Conservation (phyloP, 2,113 vertebrate species). For the Trematocara unimaculatum region DNA sequence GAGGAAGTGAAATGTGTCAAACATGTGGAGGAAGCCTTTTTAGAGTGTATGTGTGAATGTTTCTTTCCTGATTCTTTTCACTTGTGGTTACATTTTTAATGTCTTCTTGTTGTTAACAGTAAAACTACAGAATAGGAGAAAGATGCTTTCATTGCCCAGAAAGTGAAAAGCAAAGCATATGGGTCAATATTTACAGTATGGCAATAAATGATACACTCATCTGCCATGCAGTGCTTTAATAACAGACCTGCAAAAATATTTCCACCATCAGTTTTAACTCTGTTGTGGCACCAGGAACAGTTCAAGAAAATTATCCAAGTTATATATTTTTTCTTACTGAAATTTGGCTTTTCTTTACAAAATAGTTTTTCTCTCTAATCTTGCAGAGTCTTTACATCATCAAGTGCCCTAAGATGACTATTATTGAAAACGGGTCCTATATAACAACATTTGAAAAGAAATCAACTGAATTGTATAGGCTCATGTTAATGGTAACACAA, state of each 20-base stretch:
- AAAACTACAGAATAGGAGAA: background rate
- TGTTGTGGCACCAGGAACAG: background rate
- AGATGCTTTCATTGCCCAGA: background rate
- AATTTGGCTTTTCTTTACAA: background rate
- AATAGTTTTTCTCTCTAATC: background rate
- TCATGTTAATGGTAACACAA: background rate
- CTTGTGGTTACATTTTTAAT: background rate
- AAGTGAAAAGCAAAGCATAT: background rate
- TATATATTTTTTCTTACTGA: background rate
- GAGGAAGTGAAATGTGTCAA: constrained; percentile 20
- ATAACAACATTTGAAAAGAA: background rate
- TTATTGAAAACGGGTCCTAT: background rate
- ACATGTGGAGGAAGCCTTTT: background rate
- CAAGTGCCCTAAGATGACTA: background rate
- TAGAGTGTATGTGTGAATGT: background rate
- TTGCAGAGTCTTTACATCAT: background rate
- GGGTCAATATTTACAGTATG: constrained; percentile 52
- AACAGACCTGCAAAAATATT: background rate
- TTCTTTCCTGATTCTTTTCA: background rate
- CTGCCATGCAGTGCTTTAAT: background rate
- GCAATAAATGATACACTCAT: constrained; percentile 1
- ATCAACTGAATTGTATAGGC: accelerated
- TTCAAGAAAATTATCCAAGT: background rate
- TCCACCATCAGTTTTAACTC: background rate
- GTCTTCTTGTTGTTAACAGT: background rate